Evolutionary conservation across 2,797 vertebrate species (phyloP).

Genomic region (Alectoris magna): DNA sequence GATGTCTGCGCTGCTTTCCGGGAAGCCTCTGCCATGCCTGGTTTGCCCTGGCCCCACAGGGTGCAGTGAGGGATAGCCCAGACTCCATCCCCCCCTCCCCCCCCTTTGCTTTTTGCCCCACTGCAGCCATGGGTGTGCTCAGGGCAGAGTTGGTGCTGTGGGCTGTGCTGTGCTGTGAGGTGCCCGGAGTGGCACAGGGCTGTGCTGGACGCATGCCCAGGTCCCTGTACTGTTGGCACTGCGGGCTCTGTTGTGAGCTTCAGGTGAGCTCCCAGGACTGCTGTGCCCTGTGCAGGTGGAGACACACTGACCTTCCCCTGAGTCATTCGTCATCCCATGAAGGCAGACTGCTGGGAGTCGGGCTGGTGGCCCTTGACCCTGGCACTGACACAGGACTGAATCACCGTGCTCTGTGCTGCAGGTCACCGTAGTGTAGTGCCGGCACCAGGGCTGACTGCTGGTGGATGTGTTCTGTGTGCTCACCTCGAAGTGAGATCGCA

Average conservation of each 20-base stretch:
- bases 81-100: neutral
- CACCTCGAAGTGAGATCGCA: neutral
- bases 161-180: neutral
- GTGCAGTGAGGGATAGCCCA: neutral
- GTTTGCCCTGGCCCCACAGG: neutral
- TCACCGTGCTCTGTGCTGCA: neutral
- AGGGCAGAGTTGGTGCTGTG: neutral
- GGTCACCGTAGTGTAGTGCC: neutral
- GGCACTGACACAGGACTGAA: neutral
- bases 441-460: neutral
- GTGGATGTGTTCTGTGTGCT: constrained; percentile 36
- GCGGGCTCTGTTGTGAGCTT: neutral
- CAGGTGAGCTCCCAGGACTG: neutral
- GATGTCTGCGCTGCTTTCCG: neutral
- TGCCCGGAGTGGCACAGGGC: fast-evolving
- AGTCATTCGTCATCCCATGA: neutral
- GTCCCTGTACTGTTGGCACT: too few relatives aligned
- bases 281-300: fast-evolving
- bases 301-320: neutral
- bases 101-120: too few relatives aligned
- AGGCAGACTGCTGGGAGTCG: neutral
- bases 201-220: neutral
- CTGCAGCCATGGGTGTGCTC: too few relatives aligned
- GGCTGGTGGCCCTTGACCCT: neutral
- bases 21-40: neutral